Base-by-base conservation (phyloP, 2,113 vertebrate genomes). In the Lichenostomus cassidix region DNA sequence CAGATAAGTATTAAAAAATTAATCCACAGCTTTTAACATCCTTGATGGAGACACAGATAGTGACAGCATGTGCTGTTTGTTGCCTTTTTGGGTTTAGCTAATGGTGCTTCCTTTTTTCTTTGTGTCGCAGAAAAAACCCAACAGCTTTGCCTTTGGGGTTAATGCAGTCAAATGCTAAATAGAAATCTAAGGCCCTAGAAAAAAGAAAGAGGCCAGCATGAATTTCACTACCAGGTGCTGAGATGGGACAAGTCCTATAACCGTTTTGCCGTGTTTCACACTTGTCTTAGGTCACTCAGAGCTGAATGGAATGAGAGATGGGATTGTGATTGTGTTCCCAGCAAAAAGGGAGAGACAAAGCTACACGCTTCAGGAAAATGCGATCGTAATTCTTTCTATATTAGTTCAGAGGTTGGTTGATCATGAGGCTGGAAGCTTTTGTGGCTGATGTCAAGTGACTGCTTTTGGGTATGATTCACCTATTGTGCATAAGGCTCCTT, bases 381-480 rank as follows among this genome's bases (percentile, higher is more conserved):
- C 39, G 46, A 44, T 64, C 2, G 2, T 89, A 95, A 89, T 91
- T 96, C 95, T 94, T 92, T 90, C 82, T 86, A 7, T 84, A 68
- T 92, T 94, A 86, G 75, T 81, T 92, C 83, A 81, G 83, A 95
- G 60, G 50, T 70, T 92, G 27, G 8, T 95, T 95, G 93, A 95
- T 97, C 95, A 96, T 75, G 80, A 70, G 80, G 63, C 88, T 85
- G 88, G 83, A 81, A 83, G 79, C 89, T 94, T 96, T 97, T 97
- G 96, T 96, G 81, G 53, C 74, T 83, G 70, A 91, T 97, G 97
- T 97, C 96, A 97, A 96, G 90, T 92, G 69, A 95, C 87, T 93
- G 92, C 94, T 92, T 93, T 95, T 88, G 90, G 84, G 69, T 44
- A 91, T 93, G 95, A 92, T 95, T 95, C 89, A 37, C 52, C 85